Evolutionary conservation across 2,113 vertebrate genomes (phyloP), one percentile per base, ranked within the genome.

Genomic region (Anhinga rufa): DNA sequence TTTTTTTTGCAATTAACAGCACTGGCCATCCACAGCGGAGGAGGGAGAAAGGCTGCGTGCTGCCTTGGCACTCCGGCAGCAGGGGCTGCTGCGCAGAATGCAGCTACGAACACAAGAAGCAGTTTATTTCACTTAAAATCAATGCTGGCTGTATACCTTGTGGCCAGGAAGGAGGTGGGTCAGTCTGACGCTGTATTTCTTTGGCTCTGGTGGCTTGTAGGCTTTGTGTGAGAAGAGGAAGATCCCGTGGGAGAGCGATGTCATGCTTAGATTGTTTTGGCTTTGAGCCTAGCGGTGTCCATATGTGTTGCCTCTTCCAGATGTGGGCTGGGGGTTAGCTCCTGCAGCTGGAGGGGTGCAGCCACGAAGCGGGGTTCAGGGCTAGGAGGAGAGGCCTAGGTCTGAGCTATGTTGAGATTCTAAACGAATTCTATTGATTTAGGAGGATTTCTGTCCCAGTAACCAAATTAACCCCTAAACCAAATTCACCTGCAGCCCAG

Each of bases 81-180:
- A 13, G 52, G 36, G 57, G 42, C 21, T 69, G 86, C 86, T 19
- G 31, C 38, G 71, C 76, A 68, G 57, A 28, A 36, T 3, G 32
- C 21, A 10, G 25, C 49, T 15, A 12, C 0, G 0, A 49, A 25
- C 0, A 3, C 40, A 7, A 64, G 25, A 6, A 83, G 11, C 54
- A 7, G 22, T 0, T 1, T 4, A 40, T 20, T 48, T 66, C 55
- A 4, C 49, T 57, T 29, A 32, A 92, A 82, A 34, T 31, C 22
- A 12, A 2, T 2, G 4, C 64, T 29, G 68, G 20, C 9, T 34
- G 12, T 6, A 1, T 9, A 8, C 28, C 48, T 9, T 26, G 54
- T 17, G 64, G 46, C 18, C 58, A 4, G 54, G 29, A 65, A 58
- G n/a, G 61, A 52, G 31, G 13, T 5, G 22, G 29, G 9, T 28